These are phyloP conservation scores for Prorops nasuta DNA, from an alignment of 1,140 invertebrate species.

Conservation along the genomic window DNA sequence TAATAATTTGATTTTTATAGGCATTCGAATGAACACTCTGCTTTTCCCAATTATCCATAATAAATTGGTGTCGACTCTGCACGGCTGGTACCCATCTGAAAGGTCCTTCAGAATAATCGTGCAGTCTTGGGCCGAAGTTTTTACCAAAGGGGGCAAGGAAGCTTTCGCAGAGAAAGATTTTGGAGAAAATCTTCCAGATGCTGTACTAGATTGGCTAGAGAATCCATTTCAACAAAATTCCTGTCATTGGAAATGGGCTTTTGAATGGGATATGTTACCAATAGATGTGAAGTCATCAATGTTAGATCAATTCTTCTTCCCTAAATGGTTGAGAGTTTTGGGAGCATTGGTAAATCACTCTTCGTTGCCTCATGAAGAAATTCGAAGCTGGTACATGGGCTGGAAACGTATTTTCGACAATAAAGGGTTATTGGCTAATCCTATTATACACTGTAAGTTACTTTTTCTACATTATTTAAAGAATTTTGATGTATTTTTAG, in stretches of 20 bases:
- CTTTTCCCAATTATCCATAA: constrained; percentile 90
- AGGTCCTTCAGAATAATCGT: constrained; percentile 89
- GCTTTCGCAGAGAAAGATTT: constrained; percentile 87
- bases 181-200: constrained; percentile 81
- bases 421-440: constrained; percentile 66
- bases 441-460: too few relatives aligned
- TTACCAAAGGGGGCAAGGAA: constrained; percentile 77
- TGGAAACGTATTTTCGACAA: constrained; percentile 84
- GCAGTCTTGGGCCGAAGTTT: constrained; percentile 87
- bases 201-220: constrained; percentile 74
- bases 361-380: constrained; percentile 79
- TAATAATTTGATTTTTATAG: constrained; percentile 32
- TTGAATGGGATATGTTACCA: constrained; percentile 84
- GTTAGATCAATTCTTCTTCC: constrained; percentile 84
- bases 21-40: constrained; percentile 68
- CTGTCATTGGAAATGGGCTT: constrained; percentile 83
- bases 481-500: too few relatives aligned
- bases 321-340: constrained; percentile 80
- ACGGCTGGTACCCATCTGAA: constrained; percentile 91
- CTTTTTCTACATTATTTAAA: too few relatives aligned
- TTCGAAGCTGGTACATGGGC: constrained; percentile 83
- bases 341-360: constrained; percentile 79
- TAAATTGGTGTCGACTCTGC: constrained; percentile 86
- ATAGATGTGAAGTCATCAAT: constrained; percentile 68
- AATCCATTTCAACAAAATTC: constrained; percentile 82